Percentiles rank a stretch among this genome's conserved stretches.
Evolutionary conservation across 1,140 invertebrate genomes (phyloP).

Genomic region (Eueides isabella): DNA sequence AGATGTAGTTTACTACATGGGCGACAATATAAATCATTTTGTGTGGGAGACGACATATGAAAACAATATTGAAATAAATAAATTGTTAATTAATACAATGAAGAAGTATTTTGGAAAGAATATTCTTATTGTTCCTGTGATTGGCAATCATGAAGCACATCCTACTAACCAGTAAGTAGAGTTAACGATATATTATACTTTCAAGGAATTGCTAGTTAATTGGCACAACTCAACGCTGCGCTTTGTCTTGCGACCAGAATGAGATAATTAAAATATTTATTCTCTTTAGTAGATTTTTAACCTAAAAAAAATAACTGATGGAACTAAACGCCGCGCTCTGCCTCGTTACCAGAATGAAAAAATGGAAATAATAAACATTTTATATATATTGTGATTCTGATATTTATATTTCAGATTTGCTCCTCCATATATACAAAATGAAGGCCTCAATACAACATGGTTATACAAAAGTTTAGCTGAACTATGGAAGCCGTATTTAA

Average conservation of each 20-base stretch:
- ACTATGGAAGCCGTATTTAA: conserved; percentile 86
- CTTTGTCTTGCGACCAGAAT: no score
- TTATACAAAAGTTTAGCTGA: conserved; percentile 52
- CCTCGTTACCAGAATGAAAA: no score
- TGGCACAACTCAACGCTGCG: no score
- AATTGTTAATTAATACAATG: conserved; percentile 83
- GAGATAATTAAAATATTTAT: no score
- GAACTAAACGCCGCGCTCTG: no score
- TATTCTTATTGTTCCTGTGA: conserved; percentile 86
- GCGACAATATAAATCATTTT: conserved; percentile 92
- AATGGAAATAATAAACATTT: no score
- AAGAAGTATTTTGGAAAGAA: conserved; percentile 84
- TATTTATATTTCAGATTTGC: conserved; percentile 45
- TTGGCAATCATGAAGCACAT: conserved; percentile 96
- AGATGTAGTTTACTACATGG: conserved; percentile 92
- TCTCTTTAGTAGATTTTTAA: no score
- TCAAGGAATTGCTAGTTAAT: no score
- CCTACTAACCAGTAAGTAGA: conserved; percentile 90
- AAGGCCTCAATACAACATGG: conserved; percentile 29
- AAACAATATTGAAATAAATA: conserved; percentile 85
- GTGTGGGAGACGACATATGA: conserved; percentile 90
- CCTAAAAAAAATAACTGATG: no score
- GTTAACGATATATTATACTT: no score
- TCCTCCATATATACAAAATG: conserved; percentile 2
- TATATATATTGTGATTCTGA: not conserved